These are phyloP conservation scores for Etheostoma nigrum DNA, from an alignment of 2,797 vertebrate species.

Conservation along the genomic window DNA sequence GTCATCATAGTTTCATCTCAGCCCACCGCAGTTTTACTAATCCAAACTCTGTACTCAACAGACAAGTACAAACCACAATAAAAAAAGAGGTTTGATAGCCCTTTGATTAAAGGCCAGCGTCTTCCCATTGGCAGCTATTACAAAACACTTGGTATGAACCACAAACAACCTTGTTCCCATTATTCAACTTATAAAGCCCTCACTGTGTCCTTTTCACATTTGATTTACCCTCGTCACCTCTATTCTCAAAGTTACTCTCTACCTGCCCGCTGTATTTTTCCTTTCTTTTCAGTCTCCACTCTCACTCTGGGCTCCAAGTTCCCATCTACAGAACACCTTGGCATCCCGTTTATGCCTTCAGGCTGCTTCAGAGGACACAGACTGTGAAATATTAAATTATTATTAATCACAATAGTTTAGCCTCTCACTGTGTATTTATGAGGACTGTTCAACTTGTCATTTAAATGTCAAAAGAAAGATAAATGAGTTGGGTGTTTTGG, in stretches of 20 bases:
- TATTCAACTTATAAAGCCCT: slow-evolving; percentile 31
- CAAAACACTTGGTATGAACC: slow-evolving; percentile 11
- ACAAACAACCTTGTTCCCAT: slow-evolving; percentile 4
- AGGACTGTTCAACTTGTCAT: not conserved
- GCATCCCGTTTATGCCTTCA: slow-evolving; percentile 1
- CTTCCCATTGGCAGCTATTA: slow-evolving; percentile 12
- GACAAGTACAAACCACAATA: slow-evolving; percentile 14
- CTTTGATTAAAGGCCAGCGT: slow-evolving; percentile 3
- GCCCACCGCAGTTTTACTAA: slow-evolving; percentile 1
- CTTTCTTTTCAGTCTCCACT: not conserved
- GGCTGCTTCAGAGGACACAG: slow-evolving; percentile 27
- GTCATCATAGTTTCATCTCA: not conserved
- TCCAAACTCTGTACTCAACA: slow-evolving; percentile 12
- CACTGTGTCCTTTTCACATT: slow-evolving; percentile 20
- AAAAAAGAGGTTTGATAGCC: slow-evolving; percentile 24
- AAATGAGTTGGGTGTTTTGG: not conserved
- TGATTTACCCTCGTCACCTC: slow-evolving; percentile 31
- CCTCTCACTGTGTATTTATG: not conserved
- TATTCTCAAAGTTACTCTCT: slow-evolving; percentile 11
- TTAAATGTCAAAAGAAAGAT: slow-evolving; percentile 5
- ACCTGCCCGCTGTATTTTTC: not conserved
- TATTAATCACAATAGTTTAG: slow-evolving; percentile 25
- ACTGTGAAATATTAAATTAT: slow-evolving; percentile 19
- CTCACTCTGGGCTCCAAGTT: not conserved
- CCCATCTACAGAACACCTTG: not conserved